phyloP scores from a whole-genome alignment of 92 coral and sea anemone genomes.

The Epizoanthus stellaris region DNA sequence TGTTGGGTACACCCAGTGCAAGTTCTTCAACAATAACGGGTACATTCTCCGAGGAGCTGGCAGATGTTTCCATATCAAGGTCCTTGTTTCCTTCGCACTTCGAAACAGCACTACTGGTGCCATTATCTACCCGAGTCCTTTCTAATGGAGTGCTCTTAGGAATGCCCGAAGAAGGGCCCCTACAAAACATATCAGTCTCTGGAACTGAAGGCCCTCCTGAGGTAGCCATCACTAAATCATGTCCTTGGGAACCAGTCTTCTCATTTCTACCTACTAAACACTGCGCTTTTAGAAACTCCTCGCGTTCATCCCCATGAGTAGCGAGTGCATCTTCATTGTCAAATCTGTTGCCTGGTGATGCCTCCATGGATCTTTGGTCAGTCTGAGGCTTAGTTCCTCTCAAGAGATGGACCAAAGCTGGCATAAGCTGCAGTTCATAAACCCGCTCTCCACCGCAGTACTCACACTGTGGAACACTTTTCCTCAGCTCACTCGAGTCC shows the following conservation, averaged over 20 bases:
- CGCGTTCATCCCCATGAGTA: neutral
- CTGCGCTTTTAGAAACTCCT: neutral
- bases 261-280: neutral
- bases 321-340: neutral
- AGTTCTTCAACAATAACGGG: constrained; percentile 29
- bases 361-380: neutral
- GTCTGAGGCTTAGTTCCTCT: constrained; percentile 13
- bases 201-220: neutral
- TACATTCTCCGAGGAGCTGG: neutral
- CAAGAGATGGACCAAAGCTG: constrained; percentile 74
- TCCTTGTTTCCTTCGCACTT: neutral
- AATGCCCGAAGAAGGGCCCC: neutral
- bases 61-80: neutral
- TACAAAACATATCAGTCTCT: neutral
- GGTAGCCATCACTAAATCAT: neutral
- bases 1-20: neutral
- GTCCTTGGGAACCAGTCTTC: neutral
- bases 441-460: constrained; percentile 84
- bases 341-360: neutral
- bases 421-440: constrained; percentile 93
- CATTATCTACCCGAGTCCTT: neutral
- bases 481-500: constrained; percentile 41
- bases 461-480: constrained; percentile 68
- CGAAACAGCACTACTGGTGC: neutral
- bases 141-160: neutral